Percentiles rank a stretch among this genome's conserved stretches.
Conservation (phyloP, 2,113 vertebrate species). For the western clawed frog (Xenopus tropicalis) region DNA sequence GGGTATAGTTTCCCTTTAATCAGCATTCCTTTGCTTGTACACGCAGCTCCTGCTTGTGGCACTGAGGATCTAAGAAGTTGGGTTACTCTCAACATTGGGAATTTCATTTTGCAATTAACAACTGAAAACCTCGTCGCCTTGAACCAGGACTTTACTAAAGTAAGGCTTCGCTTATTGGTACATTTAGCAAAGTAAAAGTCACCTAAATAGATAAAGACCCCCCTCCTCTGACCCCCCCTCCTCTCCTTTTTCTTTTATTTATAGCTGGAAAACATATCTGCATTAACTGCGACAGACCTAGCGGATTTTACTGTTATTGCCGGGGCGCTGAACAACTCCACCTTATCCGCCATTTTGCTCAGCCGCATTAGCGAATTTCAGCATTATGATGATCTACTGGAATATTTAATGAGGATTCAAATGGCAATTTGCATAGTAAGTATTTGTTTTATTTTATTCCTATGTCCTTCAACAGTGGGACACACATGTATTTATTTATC, state of each 20-base stretch:
- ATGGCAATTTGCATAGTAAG: conserved; percentile 27
- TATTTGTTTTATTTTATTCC: not conserved
- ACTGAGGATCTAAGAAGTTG: conserved; percentile 8
- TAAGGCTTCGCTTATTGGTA: not conserved
- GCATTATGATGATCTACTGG: conserved; percentile 11
- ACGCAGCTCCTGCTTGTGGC: conserved; percentile 33
- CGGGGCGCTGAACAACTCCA: conserved; percentile 11
- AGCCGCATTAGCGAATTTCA: conserved; percentile 17
- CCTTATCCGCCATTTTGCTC: conserved; percentile 10
- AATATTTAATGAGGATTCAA: conserved; percentile 34
- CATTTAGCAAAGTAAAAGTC: no score
- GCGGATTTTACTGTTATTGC: conserved; percentile 23
- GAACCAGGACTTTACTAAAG: conserved; percentile 33
- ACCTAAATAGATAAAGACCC: no score
- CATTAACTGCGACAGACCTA: conserved; percentile 11
- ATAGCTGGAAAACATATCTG: conserved; percentile 21
- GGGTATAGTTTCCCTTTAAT: no score
- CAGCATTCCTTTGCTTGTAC: not conserved
- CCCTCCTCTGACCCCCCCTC: no score
- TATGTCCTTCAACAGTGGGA: no score
- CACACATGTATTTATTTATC: no score
- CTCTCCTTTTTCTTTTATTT: not conserved
- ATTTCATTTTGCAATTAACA: conserved; percentile 25
- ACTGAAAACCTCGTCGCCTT: not conserved
- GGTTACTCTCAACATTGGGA: conserved; percentile 23